Evolutionary conservation across 2,888 invertebrate species (phyloP), one percentile per base, ranked within the genome.

Genomic region (Caenorhabditis sinica): DNA sequence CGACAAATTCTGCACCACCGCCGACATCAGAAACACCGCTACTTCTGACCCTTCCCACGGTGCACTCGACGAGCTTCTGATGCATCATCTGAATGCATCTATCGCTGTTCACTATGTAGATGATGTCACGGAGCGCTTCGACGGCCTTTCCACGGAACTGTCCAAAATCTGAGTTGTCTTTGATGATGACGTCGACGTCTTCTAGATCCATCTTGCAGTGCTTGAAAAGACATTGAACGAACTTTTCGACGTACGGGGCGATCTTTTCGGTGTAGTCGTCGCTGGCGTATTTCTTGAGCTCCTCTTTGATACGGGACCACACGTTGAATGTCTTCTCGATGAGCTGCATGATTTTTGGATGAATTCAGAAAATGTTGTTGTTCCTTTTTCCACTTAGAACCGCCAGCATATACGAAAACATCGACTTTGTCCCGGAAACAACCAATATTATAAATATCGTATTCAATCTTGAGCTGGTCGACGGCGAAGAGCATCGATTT

Each of bases 151-250:
- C 95, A 86, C 99, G 95, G 93, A 96, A 96, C 89, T 96, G 96
- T 79, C 95, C 95, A 95, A 97, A 97, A 73, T 94, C 94, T 91
- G 96, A 96, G 0, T 95, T 95, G 76, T 96, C 96, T 85, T 96
- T 96, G 1, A 96, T 95, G 61, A 97, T 93, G 25, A 96, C 96
- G 77, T 97, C 95, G 94, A 95, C 96, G 96, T 82, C 77, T 93
- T 98, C 98, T 0, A 97, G 95, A 91, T 99, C 98, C 94, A 97
- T 96, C 94, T 97, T 97, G 91, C 97, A 97, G 93, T 98, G 98
- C 81, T 96, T 95, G 88, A 96, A 97, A 11, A 99, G 94, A 0
- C 96, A 96, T 53, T 77, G 43, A 25, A 92, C 84, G 77, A 90
- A 91, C 43, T 97, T 94, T 93, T 97, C 96, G 79, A 98, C 95